phyloP scores from a whole-genome alignment of 2,113 vertebrate genomes.

The Columba livia region DNA sequence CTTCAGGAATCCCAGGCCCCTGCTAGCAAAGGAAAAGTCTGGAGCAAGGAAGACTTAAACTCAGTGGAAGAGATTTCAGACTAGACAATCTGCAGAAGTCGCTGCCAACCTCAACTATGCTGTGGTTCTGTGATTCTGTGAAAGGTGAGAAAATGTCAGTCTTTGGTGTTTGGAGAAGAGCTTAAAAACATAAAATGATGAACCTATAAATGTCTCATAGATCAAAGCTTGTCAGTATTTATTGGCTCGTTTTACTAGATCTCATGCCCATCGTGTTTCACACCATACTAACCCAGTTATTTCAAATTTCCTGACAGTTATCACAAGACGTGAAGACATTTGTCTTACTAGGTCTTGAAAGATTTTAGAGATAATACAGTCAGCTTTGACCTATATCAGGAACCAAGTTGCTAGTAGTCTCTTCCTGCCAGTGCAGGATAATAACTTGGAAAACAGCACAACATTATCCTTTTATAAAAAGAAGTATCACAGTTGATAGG shows the following conservation, averaged over 20 bases:
- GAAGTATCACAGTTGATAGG: background rate
- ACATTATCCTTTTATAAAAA: background rate
- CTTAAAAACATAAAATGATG: background rate
- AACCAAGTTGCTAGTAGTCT: background rate
- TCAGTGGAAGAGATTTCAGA: rapidly evolving
- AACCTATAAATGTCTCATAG: background rate
- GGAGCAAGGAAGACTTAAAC: background rate
- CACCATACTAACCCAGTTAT: background rate
- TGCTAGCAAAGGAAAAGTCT: background rate
- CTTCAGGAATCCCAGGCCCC: background rate
- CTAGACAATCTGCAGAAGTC: background rate
- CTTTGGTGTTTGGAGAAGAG: background rate
- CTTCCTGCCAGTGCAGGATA: background rate
- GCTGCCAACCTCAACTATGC: rapidly evolving
- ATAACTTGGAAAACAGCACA: background rate
- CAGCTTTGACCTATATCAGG: background rate
- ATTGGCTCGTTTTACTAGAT: background rate
- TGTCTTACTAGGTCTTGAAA: background rate
- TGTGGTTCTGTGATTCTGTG: background rate
- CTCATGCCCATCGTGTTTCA: background rate
- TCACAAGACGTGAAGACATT: background rate
- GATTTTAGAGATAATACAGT: background rate
- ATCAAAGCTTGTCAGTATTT: background rate
- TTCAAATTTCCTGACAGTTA: background rate
- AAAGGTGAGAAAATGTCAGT: background rate